Base-by-base conservation (phyloP, 1,140 invertebrate genomes). In the Platyscapa corneri region DNA sequence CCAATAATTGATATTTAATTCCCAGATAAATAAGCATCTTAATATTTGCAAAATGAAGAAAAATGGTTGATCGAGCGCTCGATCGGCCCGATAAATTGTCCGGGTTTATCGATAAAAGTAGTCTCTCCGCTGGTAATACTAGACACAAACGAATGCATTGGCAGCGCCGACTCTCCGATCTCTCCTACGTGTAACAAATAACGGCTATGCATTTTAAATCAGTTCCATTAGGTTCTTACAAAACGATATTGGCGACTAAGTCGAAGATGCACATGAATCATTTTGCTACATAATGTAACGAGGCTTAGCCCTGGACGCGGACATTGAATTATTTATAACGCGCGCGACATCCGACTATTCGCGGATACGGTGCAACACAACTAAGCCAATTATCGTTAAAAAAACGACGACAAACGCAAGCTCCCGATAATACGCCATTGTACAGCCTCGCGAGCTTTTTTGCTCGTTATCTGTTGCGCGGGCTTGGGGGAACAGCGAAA, bases 261-360 rank as follows among this genome's bases (percentile, higher is more conserved):
- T 46, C 64, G 14, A 70, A 32, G 64, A 53, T 53, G 79, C 39
- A n/a, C 37, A 82, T 74, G 67, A 82, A 72, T 82, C 80, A 74
- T 56, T 32, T 20, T 39, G 46, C 39, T 72, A 82, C 53, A 74
- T 82, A 82, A 82, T 74, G 80, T 82, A 82, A 74, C 34, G 42
- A n/a, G n/a, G 64, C 39, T 70, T 49, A 74, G 67, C 30, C 32
- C n/a, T 34, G 16, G 1, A 74, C 20, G n/a, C 67, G 46, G 30
- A 82, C 39, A 37, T 42, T 82, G 80, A 72, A 82, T 82, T 82
- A 82, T 82, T 82, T 74, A 82, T 82, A 74, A 18, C 8, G 27
- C 16, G 14, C 39, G 67, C 34, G n/a, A n/a, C n/a, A n/a, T n/a
- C 42, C 42, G 7, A 37, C 37, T 75, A 49, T 30, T 75, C 10